A percentile compares a stretch with the other conserved stretches of the same genome.
Conservation (phyloP, 2,797 vertebrate species). For the Aselliscus stoliczkanus region DNA sequence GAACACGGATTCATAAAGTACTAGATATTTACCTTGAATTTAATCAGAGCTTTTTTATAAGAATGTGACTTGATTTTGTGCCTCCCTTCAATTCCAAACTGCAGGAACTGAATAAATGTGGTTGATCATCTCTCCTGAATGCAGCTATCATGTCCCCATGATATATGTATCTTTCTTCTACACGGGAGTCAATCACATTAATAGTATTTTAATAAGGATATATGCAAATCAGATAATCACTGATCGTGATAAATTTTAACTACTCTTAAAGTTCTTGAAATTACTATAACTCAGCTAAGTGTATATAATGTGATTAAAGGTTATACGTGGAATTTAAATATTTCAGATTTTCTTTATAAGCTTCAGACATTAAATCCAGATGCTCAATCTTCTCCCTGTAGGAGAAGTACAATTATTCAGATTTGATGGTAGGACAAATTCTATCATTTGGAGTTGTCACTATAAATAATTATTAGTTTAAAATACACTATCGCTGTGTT, state of each 20-base stretch:
- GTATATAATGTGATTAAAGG: background rate
- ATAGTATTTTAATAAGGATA: slow-evolving; percentile 39
- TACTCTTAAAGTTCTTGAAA: background rate
- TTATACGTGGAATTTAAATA: background rate
- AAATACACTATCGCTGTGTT: slow-evolving; percentile 3
- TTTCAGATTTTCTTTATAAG: background rate
- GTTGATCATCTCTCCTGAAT: slow-evolving; percentile 19
- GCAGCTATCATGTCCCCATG: background rate
- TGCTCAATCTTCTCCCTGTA: background rate
- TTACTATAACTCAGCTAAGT: background rate
- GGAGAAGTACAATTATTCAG: background rate
- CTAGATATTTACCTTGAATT: background rate
- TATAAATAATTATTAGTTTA: background rate
- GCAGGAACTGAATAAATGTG: background rate
- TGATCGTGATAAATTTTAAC: slow-evolving; percentile 47
- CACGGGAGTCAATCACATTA: slow-evolving; percentile 4
- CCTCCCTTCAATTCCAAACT: slow-evolving; percentile 26
- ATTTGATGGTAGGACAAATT: background rate
- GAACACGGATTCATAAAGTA: background rate
- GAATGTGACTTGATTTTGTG: background rate
- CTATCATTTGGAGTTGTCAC: background rate
- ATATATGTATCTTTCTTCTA: slow-evolving; percentile 3
- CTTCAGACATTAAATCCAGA: background rate
- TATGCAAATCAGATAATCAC: slow-evolving; percentile 56
- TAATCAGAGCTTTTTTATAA: slow-evolving; percentile 6